A percentile compares a stretch with the other conserved stretches of the same genome.
phyloP scores from a whole-genome alignment of 2,888 invertebrate species.

The Timema cristinae region DNA sequence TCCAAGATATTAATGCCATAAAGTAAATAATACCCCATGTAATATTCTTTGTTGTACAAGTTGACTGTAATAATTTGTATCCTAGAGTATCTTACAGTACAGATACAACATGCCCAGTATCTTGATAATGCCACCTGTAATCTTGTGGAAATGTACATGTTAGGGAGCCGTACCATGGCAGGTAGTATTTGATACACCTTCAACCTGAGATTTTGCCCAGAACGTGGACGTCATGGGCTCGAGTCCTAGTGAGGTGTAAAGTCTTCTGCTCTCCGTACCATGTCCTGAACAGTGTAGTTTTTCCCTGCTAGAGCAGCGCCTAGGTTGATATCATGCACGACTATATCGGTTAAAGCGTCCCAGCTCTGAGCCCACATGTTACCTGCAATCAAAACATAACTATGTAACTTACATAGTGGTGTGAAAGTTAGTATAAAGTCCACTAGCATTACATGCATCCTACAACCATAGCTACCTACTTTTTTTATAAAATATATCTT shows the following conservation, averaged over 20 bases:
- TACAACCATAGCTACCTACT: no score
- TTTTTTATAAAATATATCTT: no score
- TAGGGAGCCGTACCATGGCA: constrained; percentile 72
- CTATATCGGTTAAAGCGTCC: constrained; percentile 40
- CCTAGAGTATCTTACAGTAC: constrained; percentile 13
- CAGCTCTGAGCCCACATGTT: constrained; percentile 47
- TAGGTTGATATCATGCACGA: constrained; percentile 44
- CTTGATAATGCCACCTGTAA: constrained; percentile 51
- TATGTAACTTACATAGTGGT: no score
- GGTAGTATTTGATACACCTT: constrained; percentile 23
- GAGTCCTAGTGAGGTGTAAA: constrained; percentile 63
- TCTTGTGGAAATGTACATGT: constrained; percentile 64
- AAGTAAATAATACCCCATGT: background rate
- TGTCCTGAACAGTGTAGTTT: constrained; percentile 48
- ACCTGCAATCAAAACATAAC: constrained; percentile 36
- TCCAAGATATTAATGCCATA: background rate
- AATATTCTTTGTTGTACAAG: background rate
- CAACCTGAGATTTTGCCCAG: constrained; percentile 53
- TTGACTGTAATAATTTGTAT: background rate
- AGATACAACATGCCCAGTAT: no score
- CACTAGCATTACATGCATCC: no score
- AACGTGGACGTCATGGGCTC: constrained; percentile 58
- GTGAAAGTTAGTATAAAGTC: no score
- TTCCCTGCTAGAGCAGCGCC: constrained; percentile 48
- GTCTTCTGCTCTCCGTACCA: constrained; percentile 62